Evolutionary conservation across 2,797 vertebrate genomes (phyloP).

Genomic region (Prionace glauca): DNA sequence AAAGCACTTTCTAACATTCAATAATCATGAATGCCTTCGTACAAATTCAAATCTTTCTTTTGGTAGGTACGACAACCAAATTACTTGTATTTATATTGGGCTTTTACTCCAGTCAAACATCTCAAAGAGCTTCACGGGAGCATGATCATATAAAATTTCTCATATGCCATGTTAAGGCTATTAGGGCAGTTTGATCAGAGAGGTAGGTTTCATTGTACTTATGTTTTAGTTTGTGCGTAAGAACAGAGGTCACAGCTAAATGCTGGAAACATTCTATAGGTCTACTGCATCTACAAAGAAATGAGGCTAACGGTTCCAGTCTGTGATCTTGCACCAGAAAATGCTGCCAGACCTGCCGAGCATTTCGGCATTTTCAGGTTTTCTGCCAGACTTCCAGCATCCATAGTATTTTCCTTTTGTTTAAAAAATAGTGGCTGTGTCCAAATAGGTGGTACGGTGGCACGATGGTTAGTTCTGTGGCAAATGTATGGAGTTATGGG

Average conservation of each 20-base stretch:
- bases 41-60: too few relatives aligned
- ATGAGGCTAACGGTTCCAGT: neutral
- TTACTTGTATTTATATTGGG: neutral
- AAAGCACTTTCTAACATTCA: too few relatives aligned
- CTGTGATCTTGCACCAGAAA: neutral
- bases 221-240: neutral
- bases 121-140: neutral
- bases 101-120: neutral
- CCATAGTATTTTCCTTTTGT: neutral
- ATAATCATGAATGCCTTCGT: too few relatives aligned
- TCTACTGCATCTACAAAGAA: neutral
- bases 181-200: neutral
- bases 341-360: neutral
- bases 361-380: neutral
- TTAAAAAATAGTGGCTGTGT: neutral
- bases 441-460: neutral
- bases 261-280: neutral
- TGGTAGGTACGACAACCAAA: neutral
- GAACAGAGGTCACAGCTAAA: neutral
- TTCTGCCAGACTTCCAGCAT: neutral
- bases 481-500: too few relatives aligned
- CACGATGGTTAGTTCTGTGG: too few relatives aligned
- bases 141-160: neutral
- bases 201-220: neutral
- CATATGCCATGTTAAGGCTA: too few relatives aligned